Base-by-base conservation (phyloP, 35 echinoderm and acorn worm genomes). In the Ophiothrix spiculata region DNA sequence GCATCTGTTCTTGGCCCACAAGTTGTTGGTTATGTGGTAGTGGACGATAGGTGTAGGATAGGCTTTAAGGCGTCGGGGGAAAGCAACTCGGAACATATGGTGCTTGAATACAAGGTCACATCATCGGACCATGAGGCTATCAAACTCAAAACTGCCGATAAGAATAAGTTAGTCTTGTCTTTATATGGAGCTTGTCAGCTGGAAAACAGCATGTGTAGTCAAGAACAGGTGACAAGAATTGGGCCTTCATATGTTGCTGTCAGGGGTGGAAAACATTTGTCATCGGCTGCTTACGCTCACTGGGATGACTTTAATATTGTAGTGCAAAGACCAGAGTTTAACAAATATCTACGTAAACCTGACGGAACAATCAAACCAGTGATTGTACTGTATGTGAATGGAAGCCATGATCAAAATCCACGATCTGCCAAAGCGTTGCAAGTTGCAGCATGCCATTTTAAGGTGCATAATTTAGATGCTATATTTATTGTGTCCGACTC, bases 381-480 rank as follows among this genome's bases (percentile, higher is more conserved):
- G 17, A 69, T 69, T 15, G 60, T 69, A 28, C 60, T 69, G 60
- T 69, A 25, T 69, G 60, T 69, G 4, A 69, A 28, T 69, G 60
- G 10, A 25, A 69, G 60, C 23, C 60, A 69, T 2, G 60, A 69
- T 69, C 16, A 69, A 25, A 69, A 69, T 25, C 60, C 60, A 69
- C 60, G 23, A 15, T 69, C 60, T 69, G 60, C 60, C 23, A 69
- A 69, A 69, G 60, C 60, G 17, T 28, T 69, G 17, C 60, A 69
- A 25, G 60, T 69, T 69, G 60, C 60, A 25, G 60, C 60, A 2
- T 69, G 60, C 23, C 60, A 69, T 69, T 69, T 69, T 25, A 69
- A 69, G 60, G 60, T 69, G 60, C 60, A 69, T n/a, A 69, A 69
- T 69, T 69, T 69, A 25, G 60, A 69, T 69, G 60, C 60, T 69